phyloP scores from a whole-genome alignment of 2,113 vertebrate species.

The Calyptommatus sinebrachiatus region DNA sequence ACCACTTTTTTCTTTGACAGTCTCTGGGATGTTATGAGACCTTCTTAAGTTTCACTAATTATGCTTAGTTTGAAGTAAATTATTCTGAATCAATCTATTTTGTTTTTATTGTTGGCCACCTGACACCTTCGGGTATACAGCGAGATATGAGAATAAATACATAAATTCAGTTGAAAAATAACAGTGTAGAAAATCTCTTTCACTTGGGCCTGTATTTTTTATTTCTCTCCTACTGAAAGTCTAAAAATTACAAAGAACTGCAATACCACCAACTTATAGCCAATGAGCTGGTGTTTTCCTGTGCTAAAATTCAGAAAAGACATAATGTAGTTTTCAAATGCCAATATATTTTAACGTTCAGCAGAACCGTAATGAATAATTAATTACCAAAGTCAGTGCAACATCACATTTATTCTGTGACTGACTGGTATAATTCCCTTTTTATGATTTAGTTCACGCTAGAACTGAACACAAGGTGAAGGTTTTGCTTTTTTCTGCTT shows the following conservation, averaged over 20 bases:
- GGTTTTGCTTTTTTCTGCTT: no score
- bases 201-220: background rate
- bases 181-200: background rate
- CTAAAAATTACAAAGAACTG: conserved; percentile 8
- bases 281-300: background rate
- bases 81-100: background rate
- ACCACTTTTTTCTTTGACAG: no score
- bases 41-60: background rate
- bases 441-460: background rate
- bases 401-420: background rate
- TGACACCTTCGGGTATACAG: no score
- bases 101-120: no score
- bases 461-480: background rate
- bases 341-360: background rate
- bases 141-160: no score
- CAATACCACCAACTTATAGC: background rate
- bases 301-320: background rate
- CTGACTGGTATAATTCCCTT: background rate
- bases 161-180: background rate
- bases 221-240: conserved; percentile 8
- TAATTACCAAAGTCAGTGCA: background rate
- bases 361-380: background rate
- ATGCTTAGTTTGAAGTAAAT: background rate
- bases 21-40: no score
- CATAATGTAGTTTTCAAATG: background rate